Evolutionary conservation across 1,140 invertebrate species (phyloP).

Genomic region (Polypedilum pembai): DNA sequence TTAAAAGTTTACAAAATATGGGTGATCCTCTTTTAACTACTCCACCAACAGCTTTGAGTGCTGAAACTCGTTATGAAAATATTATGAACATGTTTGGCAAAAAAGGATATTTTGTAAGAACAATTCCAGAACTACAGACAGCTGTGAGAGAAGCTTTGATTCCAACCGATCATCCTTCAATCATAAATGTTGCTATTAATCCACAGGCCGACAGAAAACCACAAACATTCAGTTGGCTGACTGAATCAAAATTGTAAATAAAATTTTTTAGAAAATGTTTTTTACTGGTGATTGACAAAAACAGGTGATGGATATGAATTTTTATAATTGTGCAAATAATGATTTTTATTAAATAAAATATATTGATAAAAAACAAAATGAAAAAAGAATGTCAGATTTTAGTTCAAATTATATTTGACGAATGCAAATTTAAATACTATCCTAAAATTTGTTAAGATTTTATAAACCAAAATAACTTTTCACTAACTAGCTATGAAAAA

Average conservation of each 20-base stretch:
- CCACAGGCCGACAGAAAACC: slow-evolving; percentile 81
- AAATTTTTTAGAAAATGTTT: neutral
- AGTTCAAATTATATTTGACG: neutral
- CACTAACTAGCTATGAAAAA: neutral
- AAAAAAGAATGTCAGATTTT: neutral
- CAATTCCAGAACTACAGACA: slow-evolving; percentile 61
- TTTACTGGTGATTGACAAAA: neutral
- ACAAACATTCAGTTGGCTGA: slow-evolving; percentile 85
- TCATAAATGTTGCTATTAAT: slow-evolving; percentile 88
- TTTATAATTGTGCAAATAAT: neutral
- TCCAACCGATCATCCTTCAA: slow-evolving; percentile 63
- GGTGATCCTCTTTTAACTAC: slow-evolving; percentile 64
- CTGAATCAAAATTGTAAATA: slow-evolving; percentile 75
- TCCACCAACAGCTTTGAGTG: slow-evolving; percentile 70
- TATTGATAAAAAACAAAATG: neutral
- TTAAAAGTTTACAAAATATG: slow-evolving; percentile 56
- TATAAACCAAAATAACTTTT: neutral
- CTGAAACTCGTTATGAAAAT: slow-evolving; percentile 77
- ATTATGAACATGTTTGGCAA: slow-evolving; percentile 79
- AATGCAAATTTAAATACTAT: neutral
- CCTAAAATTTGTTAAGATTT: neutral
- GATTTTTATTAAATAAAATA: neutral
- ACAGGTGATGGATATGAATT: neutral
- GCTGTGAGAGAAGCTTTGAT: slow-evolving; percentile 61
- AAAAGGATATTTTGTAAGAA: slow-evolving; percentile 70